Percentiles rank a stretch among this genome's conserved stretches.
Conservation (phyloP, 2,113 vertebrate genomes). For the Eulemur rufifrons region DNA sequence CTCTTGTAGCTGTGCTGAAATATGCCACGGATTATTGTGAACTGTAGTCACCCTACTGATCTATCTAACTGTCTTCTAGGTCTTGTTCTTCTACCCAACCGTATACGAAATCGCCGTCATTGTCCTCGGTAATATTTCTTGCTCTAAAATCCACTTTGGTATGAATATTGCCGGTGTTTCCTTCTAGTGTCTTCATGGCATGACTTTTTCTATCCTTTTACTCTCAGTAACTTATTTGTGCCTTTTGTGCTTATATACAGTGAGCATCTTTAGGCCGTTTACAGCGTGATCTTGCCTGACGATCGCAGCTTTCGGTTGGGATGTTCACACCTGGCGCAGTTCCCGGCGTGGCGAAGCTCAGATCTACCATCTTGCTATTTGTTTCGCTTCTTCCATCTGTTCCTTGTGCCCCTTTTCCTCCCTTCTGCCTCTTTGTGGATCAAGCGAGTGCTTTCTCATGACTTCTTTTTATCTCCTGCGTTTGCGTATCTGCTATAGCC, state of each 20-base stretch:
- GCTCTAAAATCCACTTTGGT: neutral
- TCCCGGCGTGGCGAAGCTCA: fast-evolving
- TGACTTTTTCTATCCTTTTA: neutral
- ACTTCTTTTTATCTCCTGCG: neutral
- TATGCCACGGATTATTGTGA: too few relatives aligned
- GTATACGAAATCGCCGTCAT: too few relatives aligned
- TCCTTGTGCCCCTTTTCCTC: neutral
- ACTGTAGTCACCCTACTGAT: too few relatives aligned
- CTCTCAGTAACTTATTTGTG: neutral
- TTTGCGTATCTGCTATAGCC: fast-evolving
- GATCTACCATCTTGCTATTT: neutral
- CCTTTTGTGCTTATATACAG: neutral
- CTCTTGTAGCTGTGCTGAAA: too few relatives aligned
- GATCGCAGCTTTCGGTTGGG: neutral
- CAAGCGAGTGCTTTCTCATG: fast-evolving
- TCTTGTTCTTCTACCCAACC: too few relatives aligned
- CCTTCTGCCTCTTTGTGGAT: too few relatives aligned
- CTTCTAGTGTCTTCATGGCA: fast-evolving
- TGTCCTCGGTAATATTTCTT: fast-evolving
- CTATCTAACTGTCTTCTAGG: too few relatives aligned
- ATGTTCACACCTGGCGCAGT: neutral
- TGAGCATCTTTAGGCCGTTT: neutral
- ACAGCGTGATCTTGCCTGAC: neutral
- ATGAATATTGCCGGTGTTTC: too few relatives aligned
- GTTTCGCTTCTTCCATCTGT: fast-evolving